Conservation (phyloP, 2,888 invertebrate species). For the Cheilosia soror region DNA sequence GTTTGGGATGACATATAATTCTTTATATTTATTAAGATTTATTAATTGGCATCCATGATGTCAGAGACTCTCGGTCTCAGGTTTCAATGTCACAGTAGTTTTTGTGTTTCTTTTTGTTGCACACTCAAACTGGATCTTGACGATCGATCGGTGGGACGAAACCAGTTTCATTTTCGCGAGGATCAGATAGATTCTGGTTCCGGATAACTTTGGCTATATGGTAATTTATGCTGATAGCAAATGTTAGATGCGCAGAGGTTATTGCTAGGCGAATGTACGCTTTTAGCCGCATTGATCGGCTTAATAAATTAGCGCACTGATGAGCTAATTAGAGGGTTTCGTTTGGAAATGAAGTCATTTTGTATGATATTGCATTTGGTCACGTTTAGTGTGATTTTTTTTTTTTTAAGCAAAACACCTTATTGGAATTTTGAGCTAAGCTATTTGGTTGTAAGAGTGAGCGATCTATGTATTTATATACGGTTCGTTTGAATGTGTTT, state of each 20-base stretch:
- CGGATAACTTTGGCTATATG: conserved; percentile 12
- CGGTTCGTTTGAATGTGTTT: not conserved
- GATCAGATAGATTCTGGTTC: conserved; percentile 64
- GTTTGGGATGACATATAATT: conserved; percentile 42
- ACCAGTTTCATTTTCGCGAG: conserved; percentile 61
- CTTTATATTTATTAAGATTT: conserved; percentile 25
- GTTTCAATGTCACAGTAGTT: conserved; percentile 38
- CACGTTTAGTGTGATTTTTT: not conserved
- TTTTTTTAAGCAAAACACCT: not conserved
- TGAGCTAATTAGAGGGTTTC: conserved; percentile 27
- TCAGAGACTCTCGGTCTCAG: conserved; percentile 29
- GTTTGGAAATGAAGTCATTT: conserved; percentile 1
- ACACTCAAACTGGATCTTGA: conserved; percentile 58
- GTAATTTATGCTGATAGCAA: conserved; percentile 35
- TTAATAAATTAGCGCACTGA: conserved; percentile 23
- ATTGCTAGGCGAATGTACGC: not conserved
- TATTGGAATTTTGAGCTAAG: not conserved
- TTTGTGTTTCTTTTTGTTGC: conserved; percentile 45
- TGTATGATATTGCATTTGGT: conserved; percentile 3
- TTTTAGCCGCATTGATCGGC: not conserved
- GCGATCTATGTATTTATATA: not conserved
- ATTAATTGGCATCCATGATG: conserved; percentile 49
- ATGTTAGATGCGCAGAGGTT: conserved; percentile 43
- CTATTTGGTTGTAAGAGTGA: not conserved
- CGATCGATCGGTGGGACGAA: conserved; percentile 10